A percentile compares a stretch with the other conserved stretches of the same genome.
Evolutionary conservation across 2,888 invertebrate genomes (phyloP).

Genomic region (Drosophila melanosoma): DNA sequence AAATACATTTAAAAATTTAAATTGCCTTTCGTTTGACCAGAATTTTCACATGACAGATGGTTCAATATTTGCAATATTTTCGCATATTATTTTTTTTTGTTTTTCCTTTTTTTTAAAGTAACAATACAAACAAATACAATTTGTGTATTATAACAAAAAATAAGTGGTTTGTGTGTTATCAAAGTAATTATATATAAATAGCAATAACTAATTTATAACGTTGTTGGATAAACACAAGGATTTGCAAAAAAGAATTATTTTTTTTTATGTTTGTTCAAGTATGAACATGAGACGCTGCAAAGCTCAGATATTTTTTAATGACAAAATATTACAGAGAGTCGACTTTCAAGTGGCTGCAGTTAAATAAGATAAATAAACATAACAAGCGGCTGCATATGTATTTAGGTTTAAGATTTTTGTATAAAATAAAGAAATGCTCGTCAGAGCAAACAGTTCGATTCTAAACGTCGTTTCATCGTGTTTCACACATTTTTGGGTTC

Average conservation of each 20-base stretch:
- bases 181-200: slow-evolving; percentile 49
- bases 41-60: slow-evolving; percentile 62
- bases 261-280: slow-evolving; percentile 22
- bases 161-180: slow-evolving; percentile 32
- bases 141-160: slow-evolving; percentile 54
- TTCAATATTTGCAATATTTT: slow-evolving; percentile 58
- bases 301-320: no score
- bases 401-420: no score
- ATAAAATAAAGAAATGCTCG: no score
- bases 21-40: slow-evolving; percentile 67
- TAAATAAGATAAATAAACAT: no score
- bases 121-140: slow-evolving; percentile 59
- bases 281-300: no score
- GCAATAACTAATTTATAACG: slow-evolving; percentile 56
- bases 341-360: no score
- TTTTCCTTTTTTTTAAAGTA: slow-evolving; percentile 33
- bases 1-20: slow-evolving; percentile 46
- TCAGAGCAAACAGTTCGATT: no score
- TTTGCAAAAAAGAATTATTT: slow-evolving; percentile 23
- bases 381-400: no score
- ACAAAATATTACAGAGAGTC: no score
- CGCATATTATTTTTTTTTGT: slow-evolving; percentile 19
- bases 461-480: no score
- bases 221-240: slow-evolving; percentile 61
- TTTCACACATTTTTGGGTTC: no score